Evolutionary conservation across 2,113 vertebrate genomes (phyloP), one percentile per base, ranked within the genome.

Genomic region (Pyrgilauda ruficollis): DNA sequence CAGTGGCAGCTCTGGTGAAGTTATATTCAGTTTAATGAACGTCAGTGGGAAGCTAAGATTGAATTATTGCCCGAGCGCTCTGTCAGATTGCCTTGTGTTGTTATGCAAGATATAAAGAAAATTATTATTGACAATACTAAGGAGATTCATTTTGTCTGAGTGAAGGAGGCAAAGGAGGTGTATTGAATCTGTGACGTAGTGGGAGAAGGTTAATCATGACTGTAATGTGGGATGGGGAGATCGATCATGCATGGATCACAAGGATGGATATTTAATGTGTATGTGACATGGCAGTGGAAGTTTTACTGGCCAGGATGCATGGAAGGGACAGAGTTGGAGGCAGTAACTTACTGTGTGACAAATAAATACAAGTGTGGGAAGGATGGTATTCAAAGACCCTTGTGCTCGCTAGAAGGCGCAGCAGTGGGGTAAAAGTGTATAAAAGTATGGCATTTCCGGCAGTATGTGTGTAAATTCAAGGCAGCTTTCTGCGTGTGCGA

Each of bases 121-220:
- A 97, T 97, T 88, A 92, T 96, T 97, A 97, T 97, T 97, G 97
- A 96, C 95, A 96, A 74, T 95, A 56, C 88, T 96, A 94, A 95
- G 78, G 93, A 95, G 94, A 96, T 94, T 96, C 72, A 95, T 96
- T 95, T 90, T 94, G 72, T 93, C 55, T 93, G 90, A 96, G 66
- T 64, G 88, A 96, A 94, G 81, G 72, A 96, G 89, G 95, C 53
- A 93, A 82, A 96, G 68, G 87, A 94, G 75, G 81, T 90, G 83
- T 94, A 96, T 96, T 96, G 94, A 94, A 97, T 93, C 79, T 75
- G 72, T 93, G 94, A 96, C 62, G 91, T 96, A 69, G 89, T n/a
- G 53, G 78, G 76, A 96, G 94, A 88, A 96, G 84, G 95, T 96
- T 97, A 95, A 96, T 96, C 90, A 94, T 67, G 91, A 68, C 77